Percentiles rank a stretch among this genome's conserved stretches.
These are phyloP conservation scores for Acleris laterana DNA, from an alignment of 2,888 invertebrate species.

Conservation along the genomic window DNA sequence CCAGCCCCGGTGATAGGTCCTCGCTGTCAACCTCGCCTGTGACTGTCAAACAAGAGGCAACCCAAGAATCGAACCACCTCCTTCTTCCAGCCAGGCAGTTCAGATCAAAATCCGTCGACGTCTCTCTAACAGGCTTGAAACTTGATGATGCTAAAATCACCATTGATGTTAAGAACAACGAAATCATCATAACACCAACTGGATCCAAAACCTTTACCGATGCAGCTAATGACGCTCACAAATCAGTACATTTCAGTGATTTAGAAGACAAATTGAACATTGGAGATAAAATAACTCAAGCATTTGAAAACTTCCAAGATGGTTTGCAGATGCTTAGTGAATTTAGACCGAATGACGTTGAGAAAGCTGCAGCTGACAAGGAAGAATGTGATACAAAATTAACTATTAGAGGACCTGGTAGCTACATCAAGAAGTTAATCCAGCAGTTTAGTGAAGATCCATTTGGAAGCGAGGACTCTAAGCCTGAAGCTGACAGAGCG, in stretches of 20 bases:
- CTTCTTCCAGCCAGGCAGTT: conserved; percentile 72
- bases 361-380: conserved; percentile 45
- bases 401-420: conserved; percentile 75
- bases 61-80: conserved; percentile 65
- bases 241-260: conserved; percentile 58
- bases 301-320: conserved; percentile 72
- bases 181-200: conserved; percentile 75
- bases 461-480: conserved; percentile 69
- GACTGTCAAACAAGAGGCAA: conserved; percentile 61
- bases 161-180: conserved; percentile 71
- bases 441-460: conserved; percentile 81
- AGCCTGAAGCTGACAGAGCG: conserved; percentile 69
- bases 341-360: conserved; percentile 51
- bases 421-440: conserved; percentile 77
- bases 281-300: conserved; percentile 66
- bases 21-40: conserved; percentile 73
- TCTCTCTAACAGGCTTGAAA: conserved; percentile 67
- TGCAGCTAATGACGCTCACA: conserved; percentile 44
- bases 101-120: conserved; percentile 84
- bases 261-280: conserved; percentile 69
- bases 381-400: conserved; percentile 62
- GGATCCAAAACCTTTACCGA: conserved; percentile 58
- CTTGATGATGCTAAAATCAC: conserved; percentile 74
- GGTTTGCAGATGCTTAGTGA: conserved; percentile 66
- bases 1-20: conserved; percentile 76